phyloP scores from a whole-genome alignment of 2,113 vertebrate species.

The Xenotilapia longispinis region DNA sequence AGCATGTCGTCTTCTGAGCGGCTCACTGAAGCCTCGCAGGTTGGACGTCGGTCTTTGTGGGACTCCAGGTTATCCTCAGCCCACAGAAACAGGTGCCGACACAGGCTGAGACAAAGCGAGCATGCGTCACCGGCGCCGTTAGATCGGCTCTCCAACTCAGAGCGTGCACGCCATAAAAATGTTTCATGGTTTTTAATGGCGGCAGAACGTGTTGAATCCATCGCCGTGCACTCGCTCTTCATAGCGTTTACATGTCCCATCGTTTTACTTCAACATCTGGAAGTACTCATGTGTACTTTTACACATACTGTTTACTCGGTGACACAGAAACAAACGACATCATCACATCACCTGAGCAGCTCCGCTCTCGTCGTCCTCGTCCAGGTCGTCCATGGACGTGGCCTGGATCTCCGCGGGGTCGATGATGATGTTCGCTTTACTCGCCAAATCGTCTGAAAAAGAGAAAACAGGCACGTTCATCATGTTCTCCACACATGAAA shows the following conservation, averaged over 20 bases:
- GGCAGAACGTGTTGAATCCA: neutral
- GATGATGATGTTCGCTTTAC: conserved; percentile 91
- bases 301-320: fast-evolving
- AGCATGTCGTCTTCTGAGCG: neutral
- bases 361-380: conserved; percentile 87
- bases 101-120: neutral
- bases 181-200: neutral
- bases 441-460: conserved; percentile 84
- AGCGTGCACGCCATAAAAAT: neutral
- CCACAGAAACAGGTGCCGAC: fast-evolving
- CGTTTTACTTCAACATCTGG: neutral
- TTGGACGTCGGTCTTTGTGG: fast-evolving
- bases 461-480: neutral
- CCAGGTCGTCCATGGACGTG: conserved; percentile 93
- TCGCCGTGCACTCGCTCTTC: neutral
- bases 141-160: neutral
- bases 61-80: neutral
- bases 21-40: neutral
- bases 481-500: neutral
- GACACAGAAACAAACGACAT: neutral
- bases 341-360: conserved; percentile 76
- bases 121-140: neutral
- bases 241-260: neutral
- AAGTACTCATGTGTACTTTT: neutral
- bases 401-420: conserved; percentile 90